These are phyloP conservation scores for Escarpia spicata DNA, from an alignment of 2,888 invertebrate species.

Conservation along the genomic window DNA sequence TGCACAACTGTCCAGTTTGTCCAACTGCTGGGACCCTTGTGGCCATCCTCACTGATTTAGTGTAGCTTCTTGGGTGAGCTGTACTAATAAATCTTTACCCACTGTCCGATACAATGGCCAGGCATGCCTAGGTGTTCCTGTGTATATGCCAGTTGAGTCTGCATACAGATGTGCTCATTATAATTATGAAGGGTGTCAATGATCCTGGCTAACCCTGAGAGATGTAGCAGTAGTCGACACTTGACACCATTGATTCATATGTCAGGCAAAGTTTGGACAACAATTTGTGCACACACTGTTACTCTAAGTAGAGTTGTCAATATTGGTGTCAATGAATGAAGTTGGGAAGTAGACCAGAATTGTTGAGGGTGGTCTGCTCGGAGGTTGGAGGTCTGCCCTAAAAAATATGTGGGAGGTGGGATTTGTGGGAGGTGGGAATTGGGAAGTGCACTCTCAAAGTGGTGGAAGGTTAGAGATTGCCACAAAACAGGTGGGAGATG, in stretches of 20 bases:
- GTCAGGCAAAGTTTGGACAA: background rate
- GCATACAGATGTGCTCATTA: background rate
- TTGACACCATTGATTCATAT: background rate
- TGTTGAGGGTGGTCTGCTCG: no score
- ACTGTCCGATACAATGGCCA: background rate
- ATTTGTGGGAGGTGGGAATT: no score
- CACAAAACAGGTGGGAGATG: no score
- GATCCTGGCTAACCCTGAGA: background rate
- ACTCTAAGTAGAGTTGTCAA: background rate
- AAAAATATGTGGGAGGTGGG: no score
- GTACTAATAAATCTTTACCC: background rate
- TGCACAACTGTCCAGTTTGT: background rate
- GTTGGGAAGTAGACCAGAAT: background rate
- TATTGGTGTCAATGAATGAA: background rate
- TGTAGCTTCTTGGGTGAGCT: background rate
- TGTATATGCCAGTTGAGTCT: background rate
- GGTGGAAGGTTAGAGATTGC: no score
- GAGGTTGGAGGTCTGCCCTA: no score
- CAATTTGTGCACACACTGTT: background rate
- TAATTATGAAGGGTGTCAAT: background rate
- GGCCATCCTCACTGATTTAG: background rate
- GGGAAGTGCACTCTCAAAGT: no score
- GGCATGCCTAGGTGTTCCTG: background rate
- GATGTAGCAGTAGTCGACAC: background rate
- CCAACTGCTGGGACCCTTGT: conserved; percentile 3